phyloP scores from a whole-genome alignment of 2,888 invertebrate genomes.

The Platypus cylindrus region DNA sequence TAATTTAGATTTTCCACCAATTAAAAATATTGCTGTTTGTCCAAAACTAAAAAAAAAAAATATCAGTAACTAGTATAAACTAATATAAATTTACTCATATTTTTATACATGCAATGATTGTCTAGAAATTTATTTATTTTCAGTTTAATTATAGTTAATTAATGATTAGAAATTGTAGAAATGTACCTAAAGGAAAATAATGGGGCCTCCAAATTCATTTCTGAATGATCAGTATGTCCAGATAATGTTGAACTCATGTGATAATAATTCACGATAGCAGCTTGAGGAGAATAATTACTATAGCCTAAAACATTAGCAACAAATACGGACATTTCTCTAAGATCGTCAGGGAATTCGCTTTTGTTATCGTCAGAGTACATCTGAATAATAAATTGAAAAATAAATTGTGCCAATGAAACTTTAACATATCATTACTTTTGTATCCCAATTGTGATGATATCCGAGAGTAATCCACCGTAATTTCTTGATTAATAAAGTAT shows the following conservation, averaged over 20 bases:
- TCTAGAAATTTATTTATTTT: too few relatives aligned
- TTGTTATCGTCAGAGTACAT: slow-evolving; percentile 56
- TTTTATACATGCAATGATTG: too few relatives aligned
- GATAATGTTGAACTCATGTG: slow-evolving; percentile 84
- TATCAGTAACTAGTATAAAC: background rate
- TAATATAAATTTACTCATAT: background rate
- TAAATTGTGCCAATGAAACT: too few relatives aligned
- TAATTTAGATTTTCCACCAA: slow-evolving; percentile 67
- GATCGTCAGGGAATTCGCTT: slow-evolving; percentile 60
- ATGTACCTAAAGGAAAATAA: slow-evolving; percentile 75
- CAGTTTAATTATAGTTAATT: slow-evolving; percentile 3
- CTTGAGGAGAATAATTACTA: slow-evolving; percentile 61
- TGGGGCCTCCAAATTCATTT: slow-evolving; percentile 73
- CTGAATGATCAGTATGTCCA: slow-evolving; percentile 92
- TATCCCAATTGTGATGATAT: slow-evolving; percentile 97
- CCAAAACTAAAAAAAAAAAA: slow-evolving; percentile 65
- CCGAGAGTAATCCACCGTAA: slow-evolving; percentile 93
- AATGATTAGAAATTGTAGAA: too few relatives aligned
- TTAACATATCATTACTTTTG: slow-evolving; percentile 52
- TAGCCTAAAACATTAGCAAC: slow-evolving; percentile 50
- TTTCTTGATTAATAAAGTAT: slow-evolving; percentile 34
- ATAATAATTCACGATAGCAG: slow-evolving; percentile 94
- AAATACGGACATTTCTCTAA: slow-evolving; percentile 49
- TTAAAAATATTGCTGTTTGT: slow-evolving; percentile 84
- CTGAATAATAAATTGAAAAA: slow-evolving; percentile 28